phyloP scores from a whole-genome alignment of 2,888 invertebrate species.

The Eilema caniola region DNA sequence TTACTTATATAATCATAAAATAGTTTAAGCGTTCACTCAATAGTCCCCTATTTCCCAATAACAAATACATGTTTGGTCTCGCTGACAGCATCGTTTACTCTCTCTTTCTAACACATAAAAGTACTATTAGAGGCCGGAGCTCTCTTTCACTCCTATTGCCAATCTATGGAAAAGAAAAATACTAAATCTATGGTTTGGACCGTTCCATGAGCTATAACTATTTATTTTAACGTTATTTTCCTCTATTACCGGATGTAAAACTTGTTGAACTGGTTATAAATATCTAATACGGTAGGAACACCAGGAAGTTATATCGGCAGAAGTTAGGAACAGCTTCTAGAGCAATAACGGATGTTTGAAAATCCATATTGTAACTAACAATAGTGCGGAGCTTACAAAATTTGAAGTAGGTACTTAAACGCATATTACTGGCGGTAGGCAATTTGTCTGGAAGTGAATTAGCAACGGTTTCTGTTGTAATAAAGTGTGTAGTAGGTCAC shows the following conservation, averaged over 20 bases:
- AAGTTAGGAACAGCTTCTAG: slow-evolving; percentile 18
- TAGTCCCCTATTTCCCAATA: too few species aligned
- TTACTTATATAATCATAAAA: too few species aligned
- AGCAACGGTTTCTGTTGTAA: neutral
- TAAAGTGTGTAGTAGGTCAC: neutral
- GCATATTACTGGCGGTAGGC: neutral
- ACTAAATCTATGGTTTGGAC: too few species aligned
- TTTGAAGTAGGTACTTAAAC: slow-evolving; percentile 7
- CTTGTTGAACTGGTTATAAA: slow-evolving; percentile 3
- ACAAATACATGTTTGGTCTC: too few species aligned
- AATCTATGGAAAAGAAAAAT: too few species aligned
- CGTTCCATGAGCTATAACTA: neutral
- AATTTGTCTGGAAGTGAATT: slow-evolving; percentile 7
- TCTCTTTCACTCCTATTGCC: too few species aligned
- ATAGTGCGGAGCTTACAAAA: slow-evolving; percentile 16
- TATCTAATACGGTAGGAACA: slow-evolving; percentile 1
- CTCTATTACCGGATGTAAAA: neutral
- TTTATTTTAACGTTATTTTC: neutral
- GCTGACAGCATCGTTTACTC: too few species aligned
- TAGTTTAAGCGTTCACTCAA: too few species aligned
- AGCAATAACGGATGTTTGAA: slow-evolving; percentile 30
- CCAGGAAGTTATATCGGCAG: slow-evolving; percentile 8
- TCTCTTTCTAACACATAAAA: too few species aligned
- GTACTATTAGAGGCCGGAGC: too few species aligned
- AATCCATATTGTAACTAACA: slow-evolving; percentile 20